Conservation (phyloP, 2,888 invertebrate species). For the Drosophila yooni region DNA sequence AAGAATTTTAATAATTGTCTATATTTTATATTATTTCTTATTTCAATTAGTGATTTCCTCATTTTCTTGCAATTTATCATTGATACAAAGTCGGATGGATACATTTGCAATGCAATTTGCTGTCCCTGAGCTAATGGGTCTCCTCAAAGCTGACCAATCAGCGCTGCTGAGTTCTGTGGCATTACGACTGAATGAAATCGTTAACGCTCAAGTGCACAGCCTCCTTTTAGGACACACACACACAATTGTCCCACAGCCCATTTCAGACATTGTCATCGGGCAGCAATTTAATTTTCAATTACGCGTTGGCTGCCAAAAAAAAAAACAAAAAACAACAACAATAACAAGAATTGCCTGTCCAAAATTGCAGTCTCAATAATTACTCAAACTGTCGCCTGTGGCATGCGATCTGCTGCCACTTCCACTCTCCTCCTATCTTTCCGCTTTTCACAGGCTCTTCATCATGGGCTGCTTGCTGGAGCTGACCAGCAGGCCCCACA, state of each 20-base stretch:
- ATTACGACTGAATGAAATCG: constrained; percentile 59
- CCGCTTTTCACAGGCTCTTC: constrained; percentile 15
- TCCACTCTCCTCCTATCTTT: neutral
- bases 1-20: neutral
- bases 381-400: constrained; percentile 79
- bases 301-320: constrained; percentile 70
- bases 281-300: constrained; percentile 78
- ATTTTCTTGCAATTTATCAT: constrained; percentile 1
- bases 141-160: constrained; percentile 33
- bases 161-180: constrained; percentile 6
- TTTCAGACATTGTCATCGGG: constrained; percentile 45
- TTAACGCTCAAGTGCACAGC: constrained; percentile 62
- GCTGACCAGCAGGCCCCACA: constrained; percentile 45
- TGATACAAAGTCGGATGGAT: constrained; percentile 21
- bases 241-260: neutral
- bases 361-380: constrained; percentile 76
- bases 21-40: neutral
- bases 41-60: constrained; percentile 1
- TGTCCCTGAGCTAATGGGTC: constrained; percentile 7
- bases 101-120: constrained; percentile 32
- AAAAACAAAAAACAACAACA: constrained; percentile 21
- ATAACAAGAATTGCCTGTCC: constrained; percentile 43
- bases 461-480: constrained; percentile 31
- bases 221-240: constrained; percentile 27
- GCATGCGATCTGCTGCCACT: constrained; percentile 40